Evolutionary conservation across 2,113 vertebrate species (phyloP).

Genomic region (Sporophila hypoxantha): DNA sequence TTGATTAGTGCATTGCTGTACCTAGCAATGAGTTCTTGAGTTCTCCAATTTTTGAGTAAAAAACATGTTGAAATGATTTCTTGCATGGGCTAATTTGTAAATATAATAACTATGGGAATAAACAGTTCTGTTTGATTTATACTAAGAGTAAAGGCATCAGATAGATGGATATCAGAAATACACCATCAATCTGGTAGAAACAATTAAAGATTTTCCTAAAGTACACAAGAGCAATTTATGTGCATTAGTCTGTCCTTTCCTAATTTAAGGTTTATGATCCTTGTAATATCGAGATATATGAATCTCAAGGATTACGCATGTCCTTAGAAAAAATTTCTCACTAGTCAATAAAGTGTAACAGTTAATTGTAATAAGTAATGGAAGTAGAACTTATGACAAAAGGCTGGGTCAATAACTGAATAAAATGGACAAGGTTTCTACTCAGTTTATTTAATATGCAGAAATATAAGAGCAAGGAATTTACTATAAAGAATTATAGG

Average conservation of each 20-base stretch:
- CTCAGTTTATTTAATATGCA: neutral
- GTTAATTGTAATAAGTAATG: conserved; percentile 66
- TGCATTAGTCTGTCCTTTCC: conserved; percentile 35
- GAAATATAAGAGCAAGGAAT: neutral
- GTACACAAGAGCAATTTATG: conserved; percentile 35
- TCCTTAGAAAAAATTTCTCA: conserved; percentile 60
- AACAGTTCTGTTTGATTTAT: conserved; percentile 11
- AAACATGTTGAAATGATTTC: neutral
- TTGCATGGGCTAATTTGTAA: neutral
- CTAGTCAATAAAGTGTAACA: conserved; percentile 59
- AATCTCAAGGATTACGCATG: conserved; percentile 56
- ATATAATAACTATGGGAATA: neutral
- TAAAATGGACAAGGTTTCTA: conserved; percentile 18
- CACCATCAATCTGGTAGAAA: neutral
- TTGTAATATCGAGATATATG: conserved; percentile 69
- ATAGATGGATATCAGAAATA: neutral
- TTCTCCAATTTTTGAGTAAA: neutral
- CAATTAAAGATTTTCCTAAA: conserved; percentile 30
- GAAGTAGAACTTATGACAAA: conserved; percentile 4
- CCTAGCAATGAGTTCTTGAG: neutral
- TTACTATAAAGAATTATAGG: neutral
- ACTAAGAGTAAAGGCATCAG: neutral
- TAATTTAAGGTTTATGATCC: conserved; percentile 73
- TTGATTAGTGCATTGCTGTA: neutral
- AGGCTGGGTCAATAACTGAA: neutral